Conservation (phyloP, 2,888 invertebrate species). For the Rotaria sp. region DNA sequence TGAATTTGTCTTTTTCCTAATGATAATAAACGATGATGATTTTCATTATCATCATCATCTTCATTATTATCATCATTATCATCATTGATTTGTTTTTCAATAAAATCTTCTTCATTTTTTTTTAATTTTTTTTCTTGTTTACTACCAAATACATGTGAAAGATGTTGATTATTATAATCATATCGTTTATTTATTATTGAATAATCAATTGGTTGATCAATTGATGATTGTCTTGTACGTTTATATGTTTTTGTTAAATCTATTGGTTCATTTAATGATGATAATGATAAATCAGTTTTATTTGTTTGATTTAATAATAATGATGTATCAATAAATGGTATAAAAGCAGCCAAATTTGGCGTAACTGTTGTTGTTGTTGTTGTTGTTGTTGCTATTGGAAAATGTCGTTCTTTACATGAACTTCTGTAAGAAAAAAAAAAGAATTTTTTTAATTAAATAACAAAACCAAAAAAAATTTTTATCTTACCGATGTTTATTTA, state of each 20-base stretch:
- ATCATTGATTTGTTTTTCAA: constrained; percentile 9
- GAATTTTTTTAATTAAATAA: too few species aligned
- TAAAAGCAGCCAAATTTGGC: not conserved
- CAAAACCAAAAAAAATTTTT: too few species aligned
- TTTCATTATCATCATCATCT: not conserved
- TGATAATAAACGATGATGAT: not conserved
- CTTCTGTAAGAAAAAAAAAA: not conserved
- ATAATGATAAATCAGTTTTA: not conserved
- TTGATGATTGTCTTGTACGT: not conserved
- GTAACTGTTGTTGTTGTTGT: not conserved
- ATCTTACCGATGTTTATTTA: constrained; percentile 32
- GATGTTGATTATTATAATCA: not conserved
- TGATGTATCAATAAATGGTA: not conserved
- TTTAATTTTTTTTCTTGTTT: not conserved
- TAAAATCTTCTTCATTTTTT: constrained; percentile 22
- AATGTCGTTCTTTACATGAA: constrained; percentile 9
- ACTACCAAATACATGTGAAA: constrained; percentile 2
- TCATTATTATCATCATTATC: not conserved
- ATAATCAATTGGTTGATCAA: constrained; percentile 18
- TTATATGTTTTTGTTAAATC: not conserved
- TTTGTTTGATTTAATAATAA: not conserved
- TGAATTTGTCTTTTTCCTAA: not conserved
- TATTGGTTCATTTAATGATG: not conserved
- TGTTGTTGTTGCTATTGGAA: not conserved
- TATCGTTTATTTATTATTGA: not conserved